Evolutionary conservation across 2,113 vertebrate genomes (phyloP).

Genomic region (Numenius arquata): DNA sequence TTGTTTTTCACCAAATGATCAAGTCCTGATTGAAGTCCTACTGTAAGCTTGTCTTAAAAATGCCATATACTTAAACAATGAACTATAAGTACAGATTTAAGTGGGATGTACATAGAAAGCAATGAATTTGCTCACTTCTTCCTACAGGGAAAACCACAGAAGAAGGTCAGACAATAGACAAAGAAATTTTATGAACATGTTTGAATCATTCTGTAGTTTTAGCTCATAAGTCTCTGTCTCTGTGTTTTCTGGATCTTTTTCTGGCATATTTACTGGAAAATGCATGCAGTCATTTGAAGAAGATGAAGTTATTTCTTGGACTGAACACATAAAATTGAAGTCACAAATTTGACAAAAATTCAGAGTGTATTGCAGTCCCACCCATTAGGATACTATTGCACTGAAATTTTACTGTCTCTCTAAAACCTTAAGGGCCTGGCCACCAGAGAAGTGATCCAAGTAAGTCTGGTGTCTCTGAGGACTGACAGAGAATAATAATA

Average conservation of each 20-base stretch:
- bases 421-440: not conserved
- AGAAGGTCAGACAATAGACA: not conserved
- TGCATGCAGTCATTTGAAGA: not conserved
- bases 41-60: not conserved
- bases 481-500: not conserved
- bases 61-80: not conserved
- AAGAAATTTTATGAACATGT: not conserved
- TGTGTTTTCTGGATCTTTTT: not conserved
- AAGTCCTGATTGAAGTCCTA: not conserved
- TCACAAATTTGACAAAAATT: not conserved
- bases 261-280: not conserved
- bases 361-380: not conserved
- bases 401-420: not conserved
- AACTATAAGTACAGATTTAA: not conserved
- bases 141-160: not conserved
- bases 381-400: not conserved
- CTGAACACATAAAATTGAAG: not conserved
- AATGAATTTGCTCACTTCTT: not conserved
- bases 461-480: not conserved
- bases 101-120: not conserved
- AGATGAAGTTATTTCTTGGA: not conserved
- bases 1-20: not conserved
- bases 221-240: not conserved
- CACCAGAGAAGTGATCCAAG: not conserved
- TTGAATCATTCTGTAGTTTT: not conserved